Conservation (phyloP, 2,888 invertebrate genomes). For the Drosophila affinis region DNA sequence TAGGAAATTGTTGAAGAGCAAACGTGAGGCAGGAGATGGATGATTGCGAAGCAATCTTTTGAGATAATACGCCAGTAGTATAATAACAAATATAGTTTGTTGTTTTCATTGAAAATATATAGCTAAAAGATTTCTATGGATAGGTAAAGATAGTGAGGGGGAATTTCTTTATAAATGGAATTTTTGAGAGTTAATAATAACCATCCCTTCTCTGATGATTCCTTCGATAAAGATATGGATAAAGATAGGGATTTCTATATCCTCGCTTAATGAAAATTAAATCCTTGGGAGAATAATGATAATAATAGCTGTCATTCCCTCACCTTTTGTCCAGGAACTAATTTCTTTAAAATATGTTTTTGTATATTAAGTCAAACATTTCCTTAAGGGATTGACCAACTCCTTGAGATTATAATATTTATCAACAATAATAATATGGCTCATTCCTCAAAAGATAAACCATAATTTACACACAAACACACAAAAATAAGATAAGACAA, state of each 20-base stretch:
- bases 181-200: neutral
- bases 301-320: neutral
- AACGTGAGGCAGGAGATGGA: slow-evolving; percentile 25
- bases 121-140: neutral
- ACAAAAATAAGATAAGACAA: neutral
- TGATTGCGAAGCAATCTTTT: slow-evolving; percentile 3
- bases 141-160: neutral
- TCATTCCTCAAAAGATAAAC: neutral
- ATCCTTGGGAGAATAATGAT: too few relatives aligned
- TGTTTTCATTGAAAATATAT: slow-evolving; percentile 1
- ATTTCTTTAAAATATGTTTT: neutral
- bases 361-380: neutral
- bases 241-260: too few relatives aligned
- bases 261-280: too few relatives aligned
- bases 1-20: slow-evolving; percentile 5
- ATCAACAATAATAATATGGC: neutral
- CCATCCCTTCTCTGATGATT: neutral
- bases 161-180: neutral
- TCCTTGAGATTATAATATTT: neutral
- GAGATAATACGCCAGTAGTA: neutral
- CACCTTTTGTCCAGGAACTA: too few relatives aligned
- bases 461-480: neutral
- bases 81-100: slow-evolving; percentile 5
- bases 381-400: neutral
- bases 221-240: neutral